These are phyloP conservation scores for Ceratosolen fusciceps DNA, from an alignment of 1,140 invertebrate genomes.

Conservation along the genomic window DNA sequence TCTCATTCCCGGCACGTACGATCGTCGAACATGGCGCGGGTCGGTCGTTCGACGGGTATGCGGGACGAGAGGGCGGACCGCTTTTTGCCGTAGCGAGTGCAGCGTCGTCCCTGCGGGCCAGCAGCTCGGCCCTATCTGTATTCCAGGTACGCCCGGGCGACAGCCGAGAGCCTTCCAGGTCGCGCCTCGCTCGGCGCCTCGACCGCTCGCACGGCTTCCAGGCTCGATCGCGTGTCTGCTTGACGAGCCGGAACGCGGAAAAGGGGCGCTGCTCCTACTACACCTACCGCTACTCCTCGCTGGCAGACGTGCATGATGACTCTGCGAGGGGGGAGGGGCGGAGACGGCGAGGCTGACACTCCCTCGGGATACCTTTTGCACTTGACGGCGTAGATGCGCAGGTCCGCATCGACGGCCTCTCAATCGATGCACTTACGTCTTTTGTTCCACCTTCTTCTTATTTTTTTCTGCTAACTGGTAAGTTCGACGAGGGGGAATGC, in stretches of 20 bases:
- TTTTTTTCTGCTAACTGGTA: too few relatives aligned
- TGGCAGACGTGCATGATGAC: too few relatives aligned
- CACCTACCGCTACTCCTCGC: too few relatives aligned
- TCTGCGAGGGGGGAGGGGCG: neutral
- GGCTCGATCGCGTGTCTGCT: neutral
- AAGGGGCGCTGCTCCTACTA: neutral
- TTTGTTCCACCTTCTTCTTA: too few relatives aligned
- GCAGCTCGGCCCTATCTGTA: conserved; percentile 35
- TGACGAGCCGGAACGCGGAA: neutral
- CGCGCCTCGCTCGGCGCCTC: neutral
- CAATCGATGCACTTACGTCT: too few relatives aligned
- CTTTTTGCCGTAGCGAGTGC: neutral
- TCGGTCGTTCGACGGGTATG: too few relatives aligned
- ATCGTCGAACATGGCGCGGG: neutral
- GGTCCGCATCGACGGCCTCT: too few relatives aligned
- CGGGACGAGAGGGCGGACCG: neutral
- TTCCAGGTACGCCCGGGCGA: conserved; percentile 9
- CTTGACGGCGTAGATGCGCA: too few relatives aligned
- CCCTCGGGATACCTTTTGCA: neutral
- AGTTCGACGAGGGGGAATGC: too few relatives aligned
- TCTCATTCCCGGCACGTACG: conserved; percentile 10
- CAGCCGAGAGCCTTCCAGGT: neutral
- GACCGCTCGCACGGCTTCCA: neutral
- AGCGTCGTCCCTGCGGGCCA: neutral
- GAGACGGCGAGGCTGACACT: neutral